phyloP scores from a whole-genome alignment of 2,113 vertebrate species.

The Megaptera novaeangliae region DNA sequence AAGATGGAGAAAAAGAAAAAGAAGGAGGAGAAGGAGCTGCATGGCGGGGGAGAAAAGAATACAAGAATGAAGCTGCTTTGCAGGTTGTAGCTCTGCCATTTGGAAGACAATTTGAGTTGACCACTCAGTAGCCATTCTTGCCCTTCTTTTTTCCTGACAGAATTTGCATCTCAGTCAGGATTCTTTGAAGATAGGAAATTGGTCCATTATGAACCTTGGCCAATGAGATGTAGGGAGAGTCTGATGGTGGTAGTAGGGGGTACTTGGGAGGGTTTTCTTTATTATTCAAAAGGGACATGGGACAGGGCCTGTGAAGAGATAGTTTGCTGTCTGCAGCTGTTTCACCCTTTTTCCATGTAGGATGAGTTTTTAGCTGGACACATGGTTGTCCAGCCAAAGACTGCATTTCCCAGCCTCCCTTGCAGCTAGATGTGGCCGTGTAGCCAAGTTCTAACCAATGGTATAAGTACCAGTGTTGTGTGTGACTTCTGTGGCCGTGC shows the following conservation, averaged over 20 bases:
- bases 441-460: neutral
- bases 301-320: neutral
- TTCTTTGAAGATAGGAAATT: neutral
- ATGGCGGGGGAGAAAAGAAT: no score
- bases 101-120: neutral
- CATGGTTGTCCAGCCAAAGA: neutral
- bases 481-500: neutral
- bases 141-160: neutral
- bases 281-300: neutral
- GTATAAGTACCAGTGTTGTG: neutral
- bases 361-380: neutral
- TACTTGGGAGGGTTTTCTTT: neutral
- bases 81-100: neutral
- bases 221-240: neutral
- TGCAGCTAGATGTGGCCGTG: neutral
- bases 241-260: accelerated
- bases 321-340: no score
- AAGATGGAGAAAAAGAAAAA: neutral
- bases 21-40: no score
- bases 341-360: neutral
- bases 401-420: neutral
- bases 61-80: neutral
- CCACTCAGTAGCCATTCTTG: neutral
- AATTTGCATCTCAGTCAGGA: neutral
- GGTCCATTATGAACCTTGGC: neutral